Base-by-base conservation (phyloP, 2,113 vertebrate species). In the Andinoacara biseriatus region DNA sequence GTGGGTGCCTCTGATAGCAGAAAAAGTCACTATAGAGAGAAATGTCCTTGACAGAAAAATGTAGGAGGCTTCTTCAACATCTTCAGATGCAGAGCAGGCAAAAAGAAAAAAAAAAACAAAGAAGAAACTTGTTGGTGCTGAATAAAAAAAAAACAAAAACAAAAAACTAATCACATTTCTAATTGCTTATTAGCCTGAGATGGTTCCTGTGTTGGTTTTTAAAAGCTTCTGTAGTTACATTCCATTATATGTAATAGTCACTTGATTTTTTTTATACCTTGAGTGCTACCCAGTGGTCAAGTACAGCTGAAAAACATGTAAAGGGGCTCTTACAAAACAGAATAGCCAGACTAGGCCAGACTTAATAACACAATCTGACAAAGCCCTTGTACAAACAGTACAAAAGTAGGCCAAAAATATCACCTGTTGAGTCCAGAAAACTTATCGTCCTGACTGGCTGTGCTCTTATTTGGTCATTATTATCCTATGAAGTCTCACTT, bases 1-100 rank as follows among this genome's bases (percentile, higher is more conserved):
- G 43, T 40, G n/a, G 79, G 72, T 60, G 59, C 35, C 35, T 81
- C 67, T 83, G 61, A 86, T 78, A 74, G 78, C 80, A 77, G 56
- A 76, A 74, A 67, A 7, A 61, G 54, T 76, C 58, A 22, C 78
- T 7, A 57, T 76, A 24, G 56, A 86, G 38, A 10, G 18, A 56
- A 54, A 18, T 80, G 57, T 84, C 78, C 40, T 24, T 72, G 38
- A 58, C 20, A 72, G 35, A 35, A 62, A 78, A 74, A 46, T 26
- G 52, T 17, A 58, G 18, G 22, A 60, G 31, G 80, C 67, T 84
- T 49, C 62, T 65, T 63, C 65, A n/a, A 54, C 8, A 14, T 84
- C 59, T 76, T 62, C 43, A 77, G 31, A 15, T 74, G 26, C 15
- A 24, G 24, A 75, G 59, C 24, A 54, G 38, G 78, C n/a, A 20